These are phyloP conservation scores for Apotomis capreana DNA, from an alignment of 2,888 invertebrate genomes.

Conservation along the genomic window DNA sequence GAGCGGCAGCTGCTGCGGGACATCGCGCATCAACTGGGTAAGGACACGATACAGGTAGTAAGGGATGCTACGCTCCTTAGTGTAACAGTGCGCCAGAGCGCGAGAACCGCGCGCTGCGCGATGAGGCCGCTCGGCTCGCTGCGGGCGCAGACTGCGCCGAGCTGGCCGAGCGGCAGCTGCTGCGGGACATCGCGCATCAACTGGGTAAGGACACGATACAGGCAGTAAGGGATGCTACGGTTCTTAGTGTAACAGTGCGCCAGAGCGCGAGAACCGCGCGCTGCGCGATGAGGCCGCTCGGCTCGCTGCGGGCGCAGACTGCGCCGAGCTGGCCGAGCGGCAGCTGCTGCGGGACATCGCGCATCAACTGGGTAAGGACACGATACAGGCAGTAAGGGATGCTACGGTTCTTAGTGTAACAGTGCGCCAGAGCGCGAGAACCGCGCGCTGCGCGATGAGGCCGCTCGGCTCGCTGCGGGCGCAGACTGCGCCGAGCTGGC, in stretches of 20 bases:
- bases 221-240: no score
- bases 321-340: slow-evolving; percentile 94
- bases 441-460: background rate
- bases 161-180: slow-evolving; percentile 93
- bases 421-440: no score
- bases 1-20: slow-evolving; percentile 94
- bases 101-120: background rate
- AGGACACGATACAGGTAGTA: slow-evolving; percentile 52
- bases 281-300: background rate
- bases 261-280: background rate
- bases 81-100: no score
- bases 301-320: slow-evolving; percentile 82
- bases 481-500: slow-evolving; percentile 95
- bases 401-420: no score
- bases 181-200: slow-evolving; percentile 94
- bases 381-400: no score
- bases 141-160: slow-evolving; percentile 90
- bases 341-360: slow-evolving; percentile 94
- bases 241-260: no score
- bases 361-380: slow-evolving; percentile 89
- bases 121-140: no score
- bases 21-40: slow-evolving; percentile 93
- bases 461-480: slow-evolving; percentile 31
- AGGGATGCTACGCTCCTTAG: no score
- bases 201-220: slow-evolving; percentile 83